Base-by-base conservation (phyloP, 2,888 invertebrate species). In the Operophtera brumata region DNA sequence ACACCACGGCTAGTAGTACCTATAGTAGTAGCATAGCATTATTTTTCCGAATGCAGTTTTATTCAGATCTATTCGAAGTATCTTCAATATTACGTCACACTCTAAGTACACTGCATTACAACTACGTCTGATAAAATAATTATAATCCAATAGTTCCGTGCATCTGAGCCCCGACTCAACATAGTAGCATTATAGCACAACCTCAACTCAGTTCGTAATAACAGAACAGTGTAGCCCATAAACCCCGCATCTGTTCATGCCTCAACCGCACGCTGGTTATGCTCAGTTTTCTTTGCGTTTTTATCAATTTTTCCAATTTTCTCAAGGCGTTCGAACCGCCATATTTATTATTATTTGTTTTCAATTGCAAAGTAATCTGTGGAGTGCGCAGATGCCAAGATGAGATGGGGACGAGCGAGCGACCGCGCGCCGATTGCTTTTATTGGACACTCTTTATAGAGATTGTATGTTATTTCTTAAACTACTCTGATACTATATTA, bases 271-370 rank as follows among this genome's bases (percentile, higher is more conserved):
- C 39, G 14, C 51, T 34, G 50, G 35, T 41, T 47, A 30, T 42
- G 28, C 42, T 42, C 42, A 42, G 36, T 36, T 36, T 36, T 35
- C 14, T 7, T 43, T 30, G 36, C 36, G 68, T 66, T 68, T 80
- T 82, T 82, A 80, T 80, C 75, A 76, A 73, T 79, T 83, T 85
- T 84, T 84, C 79, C 85, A 83, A 85, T 85, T 84, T 82, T 72
- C 75, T 73, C 78, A 49, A 44, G 53, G 51, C 52, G 50, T 74
- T 72, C 66, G 69, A 75, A 75, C 73, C 72, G 35, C 71, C 72
- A 78, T 86, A 86, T 88, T 88, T 88, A 87, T 87, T 86, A 84
- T 86, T 86, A 86, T 88, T 88, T 86, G 86, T 87, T 87, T 87
- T 87, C 87, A 86, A 87, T 88, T 86, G 86, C 85, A 81, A 84